Conservation (phyloP, 1,140 invertebrate genomes). For the Bombyx mandarina region DNA sequence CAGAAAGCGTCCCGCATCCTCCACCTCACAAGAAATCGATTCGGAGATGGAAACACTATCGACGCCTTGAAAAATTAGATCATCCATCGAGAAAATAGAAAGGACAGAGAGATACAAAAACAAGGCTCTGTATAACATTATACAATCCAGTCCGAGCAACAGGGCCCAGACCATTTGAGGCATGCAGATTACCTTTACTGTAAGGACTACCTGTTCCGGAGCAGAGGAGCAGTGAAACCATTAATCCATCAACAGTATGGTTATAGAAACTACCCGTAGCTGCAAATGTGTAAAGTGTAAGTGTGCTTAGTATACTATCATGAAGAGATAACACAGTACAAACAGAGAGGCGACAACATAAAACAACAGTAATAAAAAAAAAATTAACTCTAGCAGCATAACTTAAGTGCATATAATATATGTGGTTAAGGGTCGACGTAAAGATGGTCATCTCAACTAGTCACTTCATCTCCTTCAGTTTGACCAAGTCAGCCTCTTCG, state of each 20-base stretch:
- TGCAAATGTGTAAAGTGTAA: neutral
- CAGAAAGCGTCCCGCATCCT: neutral
- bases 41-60: neutral
- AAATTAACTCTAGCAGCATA: neutral
- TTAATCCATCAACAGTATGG: no score
- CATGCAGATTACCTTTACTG: no score
- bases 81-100: neutral
- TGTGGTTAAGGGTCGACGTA: no score
- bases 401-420: no score
- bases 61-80: neutral
- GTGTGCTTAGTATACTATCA: neutral
- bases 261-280: no score
- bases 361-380: neutral
- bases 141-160: neutral
- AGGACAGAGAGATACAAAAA: neutral
- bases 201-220: no score
- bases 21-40: neutral
- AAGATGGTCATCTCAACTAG: no score
- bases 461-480: neutral
- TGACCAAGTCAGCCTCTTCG: slow-evolving; percentile 1
- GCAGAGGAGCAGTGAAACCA: no score
- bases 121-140: neutral
- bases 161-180: no score
- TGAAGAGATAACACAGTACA: neutral
- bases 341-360: neutral